Conservation (phyloP, 2,888 invertebrate species). For the Morpho achilles region DNA sequence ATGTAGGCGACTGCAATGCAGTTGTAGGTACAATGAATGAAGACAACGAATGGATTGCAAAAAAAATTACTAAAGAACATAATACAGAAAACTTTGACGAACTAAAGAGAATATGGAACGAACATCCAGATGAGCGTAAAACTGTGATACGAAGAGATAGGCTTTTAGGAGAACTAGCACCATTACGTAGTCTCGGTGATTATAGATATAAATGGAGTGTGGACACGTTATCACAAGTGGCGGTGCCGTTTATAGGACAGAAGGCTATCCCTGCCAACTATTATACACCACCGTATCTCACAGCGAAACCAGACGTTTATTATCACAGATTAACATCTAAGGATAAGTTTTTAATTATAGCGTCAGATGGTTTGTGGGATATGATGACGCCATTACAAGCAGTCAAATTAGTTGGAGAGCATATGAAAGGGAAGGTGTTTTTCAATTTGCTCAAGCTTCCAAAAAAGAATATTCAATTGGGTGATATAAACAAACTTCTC, state of each 20-base stretch:
- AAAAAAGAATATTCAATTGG: constrained; percentile 83
- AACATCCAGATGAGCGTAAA: constrained; percentile 91
- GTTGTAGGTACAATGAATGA: constrained; percentile 88
- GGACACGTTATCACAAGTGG: constrained; percentile 83
- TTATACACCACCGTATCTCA: constrained; percentile 96
- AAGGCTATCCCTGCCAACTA: constrained; percentile 90
- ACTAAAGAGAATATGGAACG: constrained; percentile 88
- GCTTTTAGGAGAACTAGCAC: constrained; percentile 95
- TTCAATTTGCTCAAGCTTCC: constrained; percentile 89
- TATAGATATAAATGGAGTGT: constrained; percentile 93
- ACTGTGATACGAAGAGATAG: constrained; percentile 93
- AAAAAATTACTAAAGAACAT: constrained; percentile 91
- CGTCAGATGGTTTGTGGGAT: constrained; percentile 98
- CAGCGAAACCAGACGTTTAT: constrained; percentile 91
- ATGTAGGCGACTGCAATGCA: constrained; percentile 95
- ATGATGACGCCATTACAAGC: constrained; percentile 90
- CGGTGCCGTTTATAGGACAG: constrained; percentile 85
- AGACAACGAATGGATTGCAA: constrained; percentile 87
- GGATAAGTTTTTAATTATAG: constrained; percentile 96
- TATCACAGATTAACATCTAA: constrained; percentile 87
- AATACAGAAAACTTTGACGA: constrained; percentile 93
- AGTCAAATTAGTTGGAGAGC: constrained; percentile 93
- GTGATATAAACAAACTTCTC: constrained; percentile 87
- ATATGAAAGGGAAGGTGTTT: constrained; percentile 94
- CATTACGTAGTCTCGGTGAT: constrained; percentile 96